Conservation (phyloP, 2,797 vertebrate genomes). For the Phrynocephalus guinanensis region DNA sequence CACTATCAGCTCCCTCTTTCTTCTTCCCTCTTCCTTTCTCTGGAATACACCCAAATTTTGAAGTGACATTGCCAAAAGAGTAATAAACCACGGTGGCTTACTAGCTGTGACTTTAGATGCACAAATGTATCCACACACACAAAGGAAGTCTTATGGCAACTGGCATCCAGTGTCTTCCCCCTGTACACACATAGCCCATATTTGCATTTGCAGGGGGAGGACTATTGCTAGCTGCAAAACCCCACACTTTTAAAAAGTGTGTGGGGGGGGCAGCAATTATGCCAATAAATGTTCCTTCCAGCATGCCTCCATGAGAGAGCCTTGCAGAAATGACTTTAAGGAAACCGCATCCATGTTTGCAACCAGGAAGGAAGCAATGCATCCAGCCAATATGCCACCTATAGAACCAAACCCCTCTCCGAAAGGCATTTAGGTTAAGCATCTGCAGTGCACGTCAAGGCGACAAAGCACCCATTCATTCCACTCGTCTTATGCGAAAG, state of each 20-base stretch:
- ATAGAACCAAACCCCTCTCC: neutral
- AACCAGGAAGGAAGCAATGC: neutral
- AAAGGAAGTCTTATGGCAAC: neutral
- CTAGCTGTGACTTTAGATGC: neutral
- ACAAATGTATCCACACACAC: neutral
- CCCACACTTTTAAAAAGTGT: neutral
- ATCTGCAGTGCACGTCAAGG: constrained; percentile 3
- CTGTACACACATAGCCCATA: neutral
- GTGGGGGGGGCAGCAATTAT: neutral
- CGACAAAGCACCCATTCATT: too few relatives aligned
- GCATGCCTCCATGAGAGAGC: neutral
- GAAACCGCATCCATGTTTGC: neutral
- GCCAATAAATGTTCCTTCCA: neutral
- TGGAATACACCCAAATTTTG: neutral
- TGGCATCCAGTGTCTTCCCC: neutral
- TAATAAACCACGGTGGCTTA: neutral
- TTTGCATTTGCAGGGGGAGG: neutral
- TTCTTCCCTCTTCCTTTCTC: too few relatives aligned
- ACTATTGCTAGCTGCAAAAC: constrained; percentile 1
- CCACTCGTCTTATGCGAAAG: neutral
- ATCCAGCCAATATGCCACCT: neutral
- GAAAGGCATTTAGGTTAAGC: neutral
- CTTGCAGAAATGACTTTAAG: neutral
- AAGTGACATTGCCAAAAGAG: neutral
- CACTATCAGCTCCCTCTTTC: neutral